phyloP scores from a whole-genome alignment of 2,888 invertebrate genomes.

The Polymixis lichenea region DNA sequence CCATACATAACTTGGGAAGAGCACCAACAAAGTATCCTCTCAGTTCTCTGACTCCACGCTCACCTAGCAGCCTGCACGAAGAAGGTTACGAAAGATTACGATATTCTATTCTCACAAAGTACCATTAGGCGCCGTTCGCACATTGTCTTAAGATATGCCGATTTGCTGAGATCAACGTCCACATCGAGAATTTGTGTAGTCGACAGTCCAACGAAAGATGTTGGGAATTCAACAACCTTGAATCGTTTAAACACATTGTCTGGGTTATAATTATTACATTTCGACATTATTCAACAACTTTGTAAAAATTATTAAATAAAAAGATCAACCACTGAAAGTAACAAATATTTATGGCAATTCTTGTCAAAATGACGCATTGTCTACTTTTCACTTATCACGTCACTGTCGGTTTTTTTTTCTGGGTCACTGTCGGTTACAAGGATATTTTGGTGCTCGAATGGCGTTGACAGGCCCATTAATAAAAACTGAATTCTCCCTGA shows the following conservation, averaged over 20 bases:
- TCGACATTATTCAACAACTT: conserved; percentile 56
- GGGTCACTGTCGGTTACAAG: too few species aligned
- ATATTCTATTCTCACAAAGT: conserved; percentile 37
- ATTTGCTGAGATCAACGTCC: conserved; percentile 77
- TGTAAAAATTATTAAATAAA: conserved; percentile 15
- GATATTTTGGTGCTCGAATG: background rate
- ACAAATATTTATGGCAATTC: conserved; percentile 20
- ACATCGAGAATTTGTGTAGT: conserved; percentile 78
- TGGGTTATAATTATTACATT: conserved; percentile 76
- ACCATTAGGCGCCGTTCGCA: conserved; percentile 81
- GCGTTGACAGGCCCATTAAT: too few species aligned
- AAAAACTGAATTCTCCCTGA: too few species aligned
- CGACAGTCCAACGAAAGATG: conserved; percentile 81
- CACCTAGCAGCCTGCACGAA: background rate
- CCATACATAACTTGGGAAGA: background rate
- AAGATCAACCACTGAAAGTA: background rate
- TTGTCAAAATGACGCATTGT: conserved; percentile 34
- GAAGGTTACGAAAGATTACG: background rate
- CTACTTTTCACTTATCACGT: background rate
- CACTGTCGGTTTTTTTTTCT: too few species aligned
- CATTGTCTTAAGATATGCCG: conserved; percentile 84
- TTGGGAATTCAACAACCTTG: conserved; percentile 84
- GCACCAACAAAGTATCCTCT: background rate
- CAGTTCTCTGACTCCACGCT: background rate
- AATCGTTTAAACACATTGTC: conserved; percentile 83